These are phyloP conservation scores for Lepidonotus clava DNA, from an alignment of 2,888 invertebrate species.

Conservation along the genomic window DNA sequence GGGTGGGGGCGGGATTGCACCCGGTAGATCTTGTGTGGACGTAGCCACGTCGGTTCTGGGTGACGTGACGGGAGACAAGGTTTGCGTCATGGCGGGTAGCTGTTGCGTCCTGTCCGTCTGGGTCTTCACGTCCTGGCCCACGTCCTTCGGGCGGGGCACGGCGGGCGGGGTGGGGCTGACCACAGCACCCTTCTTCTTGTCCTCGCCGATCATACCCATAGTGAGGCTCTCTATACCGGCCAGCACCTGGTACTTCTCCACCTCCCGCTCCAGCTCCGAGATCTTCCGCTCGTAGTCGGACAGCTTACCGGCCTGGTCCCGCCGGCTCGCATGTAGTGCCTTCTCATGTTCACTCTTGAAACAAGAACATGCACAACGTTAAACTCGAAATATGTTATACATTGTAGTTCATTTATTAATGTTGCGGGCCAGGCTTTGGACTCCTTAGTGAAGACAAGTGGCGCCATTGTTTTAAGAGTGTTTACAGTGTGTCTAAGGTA, in stretches of 20 bases:
- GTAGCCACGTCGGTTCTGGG: neutral
- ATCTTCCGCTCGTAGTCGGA: slow-evolving; percentile 80
- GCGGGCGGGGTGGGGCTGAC: neutral
- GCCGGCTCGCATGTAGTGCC: slow-evolving; percentile 68
- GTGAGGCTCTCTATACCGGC: slow-evolving; percentile 83
- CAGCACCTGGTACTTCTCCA: slow-evolving; percentile 84
- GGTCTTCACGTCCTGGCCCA: slow-evolving; percentile 2
- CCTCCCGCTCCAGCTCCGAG: slow-evolving; percentile 81
- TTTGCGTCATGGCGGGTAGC: slow-evolving; percentile 47
- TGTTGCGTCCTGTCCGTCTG: slow-evolving; percentile 37
- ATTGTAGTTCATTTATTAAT: no score
- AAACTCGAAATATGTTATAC: no score
- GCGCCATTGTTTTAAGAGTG: no score
- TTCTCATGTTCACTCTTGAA: slow-evolving; percentile 72
- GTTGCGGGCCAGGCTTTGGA: no score
- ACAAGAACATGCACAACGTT: slow-evolving; percentile 1
- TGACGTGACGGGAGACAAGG: neutral
- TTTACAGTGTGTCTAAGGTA: no score
- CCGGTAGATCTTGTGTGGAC: slow-evolving; percentile 4
- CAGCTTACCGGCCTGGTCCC: slow-evolving; percentile 80
- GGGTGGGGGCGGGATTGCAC: slow-evolving; percentile 58
- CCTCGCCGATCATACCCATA: slow-evolving; percentile 79
- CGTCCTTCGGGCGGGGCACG: neutral
- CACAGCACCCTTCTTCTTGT: neutral
- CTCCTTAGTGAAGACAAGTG: no score